Evolutionary conservation across 2,113 vertebrate species (phyloP).

Genomic region (Tapirus terrestris): DNA sequence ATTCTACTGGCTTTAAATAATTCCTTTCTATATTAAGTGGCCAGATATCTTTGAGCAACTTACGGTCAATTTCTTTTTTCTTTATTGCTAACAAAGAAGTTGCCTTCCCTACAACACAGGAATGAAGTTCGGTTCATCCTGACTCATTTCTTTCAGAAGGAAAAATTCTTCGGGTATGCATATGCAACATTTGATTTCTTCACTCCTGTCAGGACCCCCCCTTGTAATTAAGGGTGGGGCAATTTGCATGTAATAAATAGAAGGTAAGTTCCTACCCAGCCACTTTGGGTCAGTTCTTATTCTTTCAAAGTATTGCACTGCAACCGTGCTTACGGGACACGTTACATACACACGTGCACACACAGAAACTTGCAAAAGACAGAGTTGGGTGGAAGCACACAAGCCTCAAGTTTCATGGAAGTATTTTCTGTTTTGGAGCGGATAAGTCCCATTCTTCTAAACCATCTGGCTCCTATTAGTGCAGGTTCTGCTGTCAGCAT

Average conservation of each 20-base stretch:
- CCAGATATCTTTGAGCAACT: constrained; percentile 40
- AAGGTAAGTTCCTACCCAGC: neutral
- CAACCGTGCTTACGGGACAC: neutral
- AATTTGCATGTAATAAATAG: neutral
- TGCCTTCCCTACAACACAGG: constrained; percentile 42
- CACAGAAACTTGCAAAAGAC: neutral
- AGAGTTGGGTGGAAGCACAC: neutral
- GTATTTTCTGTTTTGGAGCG: constrained; percentile 51
- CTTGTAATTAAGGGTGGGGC: neutral
- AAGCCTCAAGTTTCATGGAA: constrained; percentile 3
- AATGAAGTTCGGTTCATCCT: constrained; percentile 39
- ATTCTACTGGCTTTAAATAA: constrained; percentile 63
- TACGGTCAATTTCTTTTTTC: neutral
- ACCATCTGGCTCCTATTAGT: constrained; percentile 58
- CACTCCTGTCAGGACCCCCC: neutral
- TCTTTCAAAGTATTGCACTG: neutral
- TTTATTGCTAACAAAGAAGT: constrained; percentile 38
- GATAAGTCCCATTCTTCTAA: constrained; percentile 18
- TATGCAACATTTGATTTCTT: neutral
- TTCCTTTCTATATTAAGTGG: constrained; percentile 54
- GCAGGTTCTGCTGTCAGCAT: constrained; percentile 37
- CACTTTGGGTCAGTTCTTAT: neutral
- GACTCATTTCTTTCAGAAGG: constrained; percentile 58
- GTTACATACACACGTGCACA: neutral
- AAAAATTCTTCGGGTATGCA: neutral